A percentile compares a stretch with the other conserved stretches of the same genome.
These are phyloP conservation scores for Puntigrus tetrazona DNA, from an alignment of 2,113 vertebrate genomes.

Conservation along the genomic window DNA sequence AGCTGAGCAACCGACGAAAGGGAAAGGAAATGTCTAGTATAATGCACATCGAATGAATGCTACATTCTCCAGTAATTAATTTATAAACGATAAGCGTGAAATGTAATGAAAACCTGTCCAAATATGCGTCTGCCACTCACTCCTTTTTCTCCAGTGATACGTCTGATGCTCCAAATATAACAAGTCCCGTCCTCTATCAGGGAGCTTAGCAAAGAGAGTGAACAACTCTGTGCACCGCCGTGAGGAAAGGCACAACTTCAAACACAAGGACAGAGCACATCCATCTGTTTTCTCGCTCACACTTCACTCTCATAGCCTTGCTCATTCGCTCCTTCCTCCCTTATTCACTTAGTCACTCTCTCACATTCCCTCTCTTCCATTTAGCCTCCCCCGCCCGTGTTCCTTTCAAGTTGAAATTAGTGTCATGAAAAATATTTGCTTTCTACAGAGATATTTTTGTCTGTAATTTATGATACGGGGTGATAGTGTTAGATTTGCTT, in stretches of 20 bases:
- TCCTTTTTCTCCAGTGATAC: constrained; percentile 6
- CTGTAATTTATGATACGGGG: constrained; percentile 69
- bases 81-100: not conserved
- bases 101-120: not conserved
- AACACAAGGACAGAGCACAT: constrained; percentile 64
- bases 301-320: constrained; percentile 40
- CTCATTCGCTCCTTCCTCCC: constrained; percentile 35
- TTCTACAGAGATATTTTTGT: constrained; percentile 70
- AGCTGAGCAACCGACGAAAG: no score
- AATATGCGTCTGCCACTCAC: not conserved
- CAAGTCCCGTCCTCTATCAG: constrained; percentile 18
- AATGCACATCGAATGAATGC: not conserved
- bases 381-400: constrained; percentile 49
- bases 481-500: constrained; percentile 35
- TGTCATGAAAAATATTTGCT: constrained; percentile 67
- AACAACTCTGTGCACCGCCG: constrained; percentile 49
- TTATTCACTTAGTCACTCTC: constrained; percentile 41
- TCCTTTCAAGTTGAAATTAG: constrained; percentile 54
- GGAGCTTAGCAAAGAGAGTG: constrained; percentile 14
- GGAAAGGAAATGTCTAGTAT: not conserved
- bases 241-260: constrained; percentile 67
- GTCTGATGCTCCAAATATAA: constrained; percentile 28
- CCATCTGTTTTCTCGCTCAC: constrained; percentile 56
- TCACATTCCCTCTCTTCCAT: constrained; percentile 41
- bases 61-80: not conserved